Percentiles rank a stretch among this genome's conserved stretches.
These are phyloP conservation scores for Carposina sasakii DNA, from an alignment of 1,140 invertebrate species.

Conservation along the genomic window DNA sequence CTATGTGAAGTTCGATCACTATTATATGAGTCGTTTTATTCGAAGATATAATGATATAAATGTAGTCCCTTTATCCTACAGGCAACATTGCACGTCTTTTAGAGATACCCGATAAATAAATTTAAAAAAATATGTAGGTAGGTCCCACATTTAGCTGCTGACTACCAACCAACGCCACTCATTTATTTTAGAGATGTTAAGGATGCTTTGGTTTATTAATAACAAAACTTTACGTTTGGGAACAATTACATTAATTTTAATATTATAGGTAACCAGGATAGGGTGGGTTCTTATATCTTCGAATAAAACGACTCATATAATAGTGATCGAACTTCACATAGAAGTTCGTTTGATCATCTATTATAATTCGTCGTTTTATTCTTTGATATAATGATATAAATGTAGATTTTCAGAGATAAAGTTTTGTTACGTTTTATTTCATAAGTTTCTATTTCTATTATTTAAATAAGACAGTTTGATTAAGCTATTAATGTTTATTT, in stretches of 20 bases:
- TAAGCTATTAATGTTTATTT: not conserved
- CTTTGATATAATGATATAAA: constrained; percentile 8
- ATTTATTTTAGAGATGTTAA: constrained; percentile 6
- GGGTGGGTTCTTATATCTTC: constrained; percentile 9
- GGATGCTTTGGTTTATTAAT: not conserved
- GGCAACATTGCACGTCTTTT: constrained; percentile 6
- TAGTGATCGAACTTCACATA: constrained; percentile 12
- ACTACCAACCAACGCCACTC: not conserved
- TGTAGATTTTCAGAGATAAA: constrained; percentile 8
- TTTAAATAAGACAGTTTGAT: not conserved
- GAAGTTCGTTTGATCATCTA: constrained; percentile 14
- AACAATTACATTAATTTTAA: not conserved
- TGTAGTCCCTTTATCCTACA: constrained; percentile 8
- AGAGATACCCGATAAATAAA: not conserved
- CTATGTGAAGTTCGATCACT: constrained; percentile 9
- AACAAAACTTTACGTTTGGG: not conserved
- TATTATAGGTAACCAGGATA: not conserved
- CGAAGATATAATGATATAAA: constrained; percentile 8
- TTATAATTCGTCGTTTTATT: constrained; percentile 12
- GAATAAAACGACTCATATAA: constrained; percentile 12
- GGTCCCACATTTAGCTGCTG: not conserved
- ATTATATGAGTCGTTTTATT: constrained; percentile 12
- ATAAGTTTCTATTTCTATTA: not conserved
- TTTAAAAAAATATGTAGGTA: not conserved
- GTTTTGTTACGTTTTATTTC: not conserved